A percentile compares a stretch with the other conserved stretches of the same genome.
Evolutionary conservation across 2,888 invertebrate genomes (phyloP).

Genomic region (Macaria liturata): DNA sequence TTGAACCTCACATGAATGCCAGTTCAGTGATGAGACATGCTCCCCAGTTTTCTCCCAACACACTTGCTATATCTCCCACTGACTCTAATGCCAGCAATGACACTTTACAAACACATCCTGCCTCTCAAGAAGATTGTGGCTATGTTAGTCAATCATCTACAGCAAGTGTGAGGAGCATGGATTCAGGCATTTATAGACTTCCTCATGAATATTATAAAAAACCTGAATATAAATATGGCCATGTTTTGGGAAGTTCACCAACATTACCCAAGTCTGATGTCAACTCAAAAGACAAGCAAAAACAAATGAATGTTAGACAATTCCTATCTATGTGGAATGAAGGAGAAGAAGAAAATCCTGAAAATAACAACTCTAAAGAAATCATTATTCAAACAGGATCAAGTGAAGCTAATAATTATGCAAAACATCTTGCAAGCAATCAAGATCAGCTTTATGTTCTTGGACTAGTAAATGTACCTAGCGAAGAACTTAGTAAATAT

Average conservation of each 20-base stretch:
- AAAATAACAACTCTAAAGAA: conserved; percentile 53
- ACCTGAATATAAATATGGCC: conserved; percentile 60
- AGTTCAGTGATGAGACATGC: conserved; percentile 60
- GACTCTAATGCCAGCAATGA: conserved; percentile 75
- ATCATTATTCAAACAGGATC: conserved; percentile 41
- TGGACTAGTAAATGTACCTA: conserved; percentile 74
- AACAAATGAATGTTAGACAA: conserved; percentile 71
- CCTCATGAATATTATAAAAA: conserved; percentile 61
- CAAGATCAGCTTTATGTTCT: conserved; percentile 77
- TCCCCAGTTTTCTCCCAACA: conserved; percentile 70
- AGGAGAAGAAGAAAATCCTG: conserved; percentile 71
- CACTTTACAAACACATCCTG: conserved; percentile 57
- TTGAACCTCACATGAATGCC: conserved; percentile 56
- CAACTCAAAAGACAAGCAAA: conserved; percentile 57
- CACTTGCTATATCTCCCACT: conserved; percentile 72
- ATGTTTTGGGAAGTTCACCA: conserved; percentile 45
- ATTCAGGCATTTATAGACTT: conserved; percentile 56
- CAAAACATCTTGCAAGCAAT: conserved; percentile 52
- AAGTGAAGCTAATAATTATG: conserved; percentile 43
- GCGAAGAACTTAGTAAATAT: conserved; percentile 76
- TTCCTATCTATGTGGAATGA: conserved; percentile 81
- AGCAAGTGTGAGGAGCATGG: conserved; percentile 70
- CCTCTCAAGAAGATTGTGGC: conserved; percentile 73
- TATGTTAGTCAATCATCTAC: conserved; percentile 78
- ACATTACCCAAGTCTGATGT: conserved; percentile 47